A percentile compares a stretch with the other conserved stretches of the same genome.
Conservation (phyloP, 2,888 invertebrate species). For the Psylliodes chrysocephalus region DNA sequence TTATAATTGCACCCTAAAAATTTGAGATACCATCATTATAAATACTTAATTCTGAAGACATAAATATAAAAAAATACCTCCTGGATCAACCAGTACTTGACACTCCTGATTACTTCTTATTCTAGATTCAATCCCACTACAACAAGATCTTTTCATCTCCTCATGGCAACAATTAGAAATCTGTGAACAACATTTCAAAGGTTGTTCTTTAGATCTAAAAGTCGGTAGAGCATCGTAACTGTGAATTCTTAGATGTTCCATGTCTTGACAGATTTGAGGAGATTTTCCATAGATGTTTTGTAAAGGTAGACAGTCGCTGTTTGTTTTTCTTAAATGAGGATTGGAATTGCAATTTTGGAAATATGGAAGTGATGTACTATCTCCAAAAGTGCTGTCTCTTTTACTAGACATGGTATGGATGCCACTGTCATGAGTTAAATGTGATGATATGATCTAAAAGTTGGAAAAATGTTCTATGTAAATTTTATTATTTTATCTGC, state of each 20-base stretch:
- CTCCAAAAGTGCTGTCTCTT: slow-evolving; percentile 60
- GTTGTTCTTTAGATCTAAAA: slow-evolving; percentile 22
- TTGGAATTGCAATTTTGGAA: slow-evolving; percentile 34
- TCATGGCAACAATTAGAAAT: slow-evolving; percentile 49
- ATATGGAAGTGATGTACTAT: slow-evolving; percentile 48
- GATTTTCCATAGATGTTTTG: slow-evolving; percentile 32
- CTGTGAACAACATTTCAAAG: slow-evolving; percentile 36
- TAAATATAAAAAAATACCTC: slow-evolving; percentile 46
- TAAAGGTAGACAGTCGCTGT: slow-evolving; percentile 56
- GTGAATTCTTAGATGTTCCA: slow-evolving; percentile 50
- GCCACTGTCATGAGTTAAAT: slow-evolving; percentile 66
- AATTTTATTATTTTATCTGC: too few species aligned
- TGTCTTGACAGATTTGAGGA: slow-evolving; percentile 35
- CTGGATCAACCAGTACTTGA: slow-evolving; percentile 57
- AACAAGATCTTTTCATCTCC: slow-evolving; percentile 44
- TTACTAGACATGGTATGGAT: slow-evolving; percentile 67
- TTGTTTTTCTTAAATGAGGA: slow-evolving; percentile 47
- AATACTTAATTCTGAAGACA: too few species aligned
- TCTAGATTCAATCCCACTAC: slow-evolving; percentile 42
- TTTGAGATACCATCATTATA: neutral
- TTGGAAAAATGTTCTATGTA: too few species aligned
- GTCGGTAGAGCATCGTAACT: slow-evolving; percentile 32
- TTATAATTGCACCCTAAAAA: slow-evolving; percentile 35
- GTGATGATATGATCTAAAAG: slow-evolving; percentile 57
- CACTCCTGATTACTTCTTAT: slow-evolving; percentile 54